Percentiles rank a stretch among this genome's conserved stretches.
These are phyloP conservation scores for Dasyurus viverrinus DNA, from an alignment of 2,113 vertebrate species.

Conservation along the genomic window DNA sequence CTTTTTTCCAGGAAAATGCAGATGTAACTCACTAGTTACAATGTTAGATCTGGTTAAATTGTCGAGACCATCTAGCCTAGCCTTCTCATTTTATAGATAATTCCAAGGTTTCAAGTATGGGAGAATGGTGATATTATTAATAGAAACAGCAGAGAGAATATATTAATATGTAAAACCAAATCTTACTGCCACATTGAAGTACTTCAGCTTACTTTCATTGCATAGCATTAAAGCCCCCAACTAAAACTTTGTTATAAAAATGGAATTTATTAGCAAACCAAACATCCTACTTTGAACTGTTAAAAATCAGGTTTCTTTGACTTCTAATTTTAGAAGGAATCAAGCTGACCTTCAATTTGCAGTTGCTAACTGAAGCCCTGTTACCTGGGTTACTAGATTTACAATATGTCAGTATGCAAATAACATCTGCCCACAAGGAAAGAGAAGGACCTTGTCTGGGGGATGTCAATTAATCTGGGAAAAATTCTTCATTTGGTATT, in stretches of 20 bases:
- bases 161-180: not conserved
- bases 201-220: not conserved
- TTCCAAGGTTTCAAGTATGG: not conserved
- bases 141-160: not conserved
- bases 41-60: not conserved
- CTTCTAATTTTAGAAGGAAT: conserved; percentile 73
- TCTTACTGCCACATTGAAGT: not conserved
- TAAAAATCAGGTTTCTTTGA: conserved; percentile 69
- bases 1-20: not conserved
- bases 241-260: conserved; percentile 32
- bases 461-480: conserved; percentile 42
- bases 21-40: not conserved
- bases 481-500: conserved; percentile 26
- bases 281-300: conserved; percentile 65
- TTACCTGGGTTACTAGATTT: conserved; percentile 82
- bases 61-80: not conserved
- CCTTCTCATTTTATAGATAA: not conserved
- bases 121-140: not conserved
- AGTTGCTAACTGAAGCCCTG: conserved; percentile 75
- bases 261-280: conserved; percentile 42
- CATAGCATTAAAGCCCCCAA: not conserved
- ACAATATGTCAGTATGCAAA: conserved; percentile 81
- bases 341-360: conserved; percentile 70
- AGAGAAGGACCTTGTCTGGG: conserved; percentile 34
- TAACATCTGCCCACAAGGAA: conserved; percentile 80